Conservation (phyloP, 2,888 invertebrate genomes). For the Luffia ferchaultella region DNA sequence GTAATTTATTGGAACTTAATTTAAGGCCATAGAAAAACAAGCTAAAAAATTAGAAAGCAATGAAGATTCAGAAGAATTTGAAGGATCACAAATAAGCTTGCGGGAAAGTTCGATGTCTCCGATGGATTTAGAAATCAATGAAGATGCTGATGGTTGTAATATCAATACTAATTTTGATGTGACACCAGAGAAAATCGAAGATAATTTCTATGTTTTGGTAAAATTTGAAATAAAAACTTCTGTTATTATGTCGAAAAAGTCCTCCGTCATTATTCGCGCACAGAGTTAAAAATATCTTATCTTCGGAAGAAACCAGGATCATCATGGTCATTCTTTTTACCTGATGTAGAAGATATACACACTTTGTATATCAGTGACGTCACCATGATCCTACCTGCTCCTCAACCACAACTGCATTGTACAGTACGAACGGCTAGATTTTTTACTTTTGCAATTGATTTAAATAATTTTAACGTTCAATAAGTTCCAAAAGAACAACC, state of each 20-base stretch:
- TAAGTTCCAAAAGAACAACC: slow-evolving; percentile 12
- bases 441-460: slow-evolving; percentile 14
- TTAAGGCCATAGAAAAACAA: slow-evolving; percentile 10
- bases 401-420: slow-evolving; percentile 2
- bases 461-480: slow-evolving; percentile 13
- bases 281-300: slow-evolving; percentile 12
- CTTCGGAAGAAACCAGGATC: slow-evolving; percentile 11
- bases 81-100: slow-evolving; percentile 10
- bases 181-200: slow-evolving; percentile 13
- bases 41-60: slow-evolving; percentile 10
- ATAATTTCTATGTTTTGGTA: slow-evolving; percentile 9
- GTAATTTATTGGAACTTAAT: too few relatives aligned
- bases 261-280: slow-evolving; percentile 11
- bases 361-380: slow-evolving; percentile 5
- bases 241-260: slow-evolving; percentile 2
- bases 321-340: slow-evolving; percentile 12
- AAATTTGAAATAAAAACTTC: neutral
- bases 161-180: neutral
- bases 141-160: too few relatives aligned
- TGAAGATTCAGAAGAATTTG: slow-evolving; percentile 11
- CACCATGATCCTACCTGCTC: slow-evolving; percentile 12
- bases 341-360: slow-evolving; percentile 2
- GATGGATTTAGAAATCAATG: too few relatives aligned
- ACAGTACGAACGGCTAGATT: slow-evolving; percentile 6
- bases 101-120: slow-evolving; percentile 11